These are phyloP conservation scores for Cotesia chilonis DNA, from an alignment of 1,140 invertebrate genomes.

Conservation along the genomic window DNA sequence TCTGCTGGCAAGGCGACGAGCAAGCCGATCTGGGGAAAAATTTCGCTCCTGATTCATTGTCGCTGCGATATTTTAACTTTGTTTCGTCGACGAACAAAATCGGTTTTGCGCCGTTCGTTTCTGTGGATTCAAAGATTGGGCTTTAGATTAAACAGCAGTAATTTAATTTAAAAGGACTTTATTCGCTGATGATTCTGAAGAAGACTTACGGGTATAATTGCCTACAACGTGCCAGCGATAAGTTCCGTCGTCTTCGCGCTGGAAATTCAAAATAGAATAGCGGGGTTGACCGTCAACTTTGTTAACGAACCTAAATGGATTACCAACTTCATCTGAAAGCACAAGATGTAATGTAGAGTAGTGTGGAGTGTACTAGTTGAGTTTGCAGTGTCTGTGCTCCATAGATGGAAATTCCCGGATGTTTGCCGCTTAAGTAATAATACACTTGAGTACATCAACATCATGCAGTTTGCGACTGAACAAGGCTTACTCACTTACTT, in stretches of 20 bases:
- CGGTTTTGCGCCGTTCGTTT: constrained; percentile 53
- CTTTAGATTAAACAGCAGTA: neutral
- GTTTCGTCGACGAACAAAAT: constrained; percentile 55
- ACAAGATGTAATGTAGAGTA: constrained; percentile 13
- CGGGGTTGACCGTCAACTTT: constrained; percentile 65
- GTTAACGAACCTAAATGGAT: constrained; percentile 62
- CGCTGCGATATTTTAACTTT: constrained; percentile 53
- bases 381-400: no score
- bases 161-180: no score
- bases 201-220: constrained; percentile 66
- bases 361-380: neutral
- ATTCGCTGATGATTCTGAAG: neutral
- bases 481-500: constrained; percentile 24
- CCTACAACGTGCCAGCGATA: constrained; percentile 66
- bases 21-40: constrained; percentile 64
- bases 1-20: constrained; percentile 59
- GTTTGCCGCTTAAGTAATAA: neutral
- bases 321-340: constrained; percentile 63
- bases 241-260: constrained; percentile 48
- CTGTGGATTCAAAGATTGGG: constrained; percentile 45
- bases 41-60: constrained; percentile 30
- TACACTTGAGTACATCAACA: constrained; percentile 8
- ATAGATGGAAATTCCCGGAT: neutral
- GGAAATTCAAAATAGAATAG: constrained; percentile 70
- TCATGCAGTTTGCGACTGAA: neutral